Base-by-base conservation (phyloP, 2,113 vertebrate genomes). In the Gymnarchus niloticus region DNA sequence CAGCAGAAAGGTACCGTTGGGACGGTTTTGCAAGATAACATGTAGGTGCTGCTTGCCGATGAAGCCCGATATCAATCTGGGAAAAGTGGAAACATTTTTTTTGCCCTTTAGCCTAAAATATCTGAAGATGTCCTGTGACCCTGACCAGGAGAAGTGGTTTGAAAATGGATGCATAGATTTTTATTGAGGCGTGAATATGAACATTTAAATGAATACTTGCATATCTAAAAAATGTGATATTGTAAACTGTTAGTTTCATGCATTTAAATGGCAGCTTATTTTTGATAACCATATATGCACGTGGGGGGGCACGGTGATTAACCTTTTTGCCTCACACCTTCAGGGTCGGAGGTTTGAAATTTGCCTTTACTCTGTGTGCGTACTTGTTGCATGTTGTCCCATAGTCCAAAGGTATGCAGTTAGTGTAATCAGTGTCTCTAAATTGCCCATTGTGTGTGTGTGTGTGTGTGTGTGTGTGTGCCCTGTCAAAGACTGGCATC, bases 11-110 rank as follows among this genome's bases (percentile, higher is more conserved):
- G 97, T 99, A 17, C 98, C 98, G 0, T 95, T 95, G 0, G 95
- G 95, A 77, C 93, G 90, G 0, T 92, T 90, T 91, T 96, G 94
- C 83, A 99, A 96, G 81, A 97, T 94, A 59, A 94, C 94, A 89
- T 96, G 96, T 52, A 99, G 95, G 0, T 96, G 97, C 84, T 99
- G 97, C 91, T 98, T 99, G 88, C 97, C 98, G 91, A 98, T 96
- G 90, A 99, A 99, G 83, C 98, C 98, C 0, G 96, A 92, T 92
- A 99, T 99, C 87, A 99, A 89, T 90, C 98, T 99, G 84, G 80
- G 77, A 69, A 87, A 76, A 85, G 17, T 28, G 8, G 2, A 87
- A 5, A 44, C 56, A 23, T 83, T 83, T 21, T 10, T 77, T 37
- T 44, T 44, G 6, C 25, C 41, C 37, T 78, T 5, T 5, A 48